Base-by-base conservation (phyloP, 2,888 invertebrate species). In the Dione vanillae region DNA sequence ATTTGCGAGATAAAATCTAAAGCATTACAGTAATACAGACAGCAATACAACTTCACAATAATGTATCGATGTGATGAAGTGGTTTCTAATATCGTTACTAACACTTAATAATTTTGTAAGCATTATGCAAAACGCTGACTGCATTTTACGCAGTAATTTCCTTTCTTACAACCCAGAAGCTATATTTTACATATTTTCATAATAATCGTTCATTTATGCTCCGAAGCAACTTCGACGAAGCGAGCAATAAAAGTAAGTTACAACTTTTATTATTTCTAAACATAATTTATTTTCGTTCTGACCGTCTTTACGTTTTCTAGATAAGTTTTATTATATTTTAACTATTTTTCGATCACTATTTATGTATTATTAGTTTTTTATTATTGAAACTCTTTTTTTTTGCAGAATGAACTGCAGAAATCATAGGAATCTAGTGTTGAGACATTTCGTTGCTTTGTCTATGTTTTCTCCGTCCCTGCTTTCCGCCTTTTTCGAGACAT, bases 111-210 rank as follows among this genome's bases (percentile, higher is more conserved):
- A 61, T n/a, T 45, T 45, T 16, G 27, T 61, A 11, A 61, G n/a
- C 16, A 61, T 61, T 61, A 61, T 61, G 45, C 45, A 35, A 16
- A 61, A 9, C 45, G 45, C 61, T 61, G 14, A 61, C 27, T 61
- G 45, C 45, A 61, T 27, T 61, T 45, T 45, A 45, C 27, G 27
- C 9, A 45, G 43, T 61, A 61, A 61, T 61, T 61, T 45, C 61
- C 45, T 61, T 45, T 45, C n/a, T n/a, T 61, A 61, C 35, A 61
- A 45, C 45, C 27, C 20, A n/a, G 43, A 27, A 61, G 9, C 27
- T 45, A 61, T 61, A 61, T 61, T 61, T 61, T 61, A 27, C 43
- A 61, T 45, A 61, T 61, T 61, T 61, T 61, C 61, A 61, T 45
- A 61, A 61, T 61, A 61, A 61, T 61, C 61, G 45, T 61, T 45